Evolutionary conservation across 2,797 vertebrate species (phyloP), one percentile per base, ranked within the genome.

Genomic region (Chloroceryle inda): DNA sequence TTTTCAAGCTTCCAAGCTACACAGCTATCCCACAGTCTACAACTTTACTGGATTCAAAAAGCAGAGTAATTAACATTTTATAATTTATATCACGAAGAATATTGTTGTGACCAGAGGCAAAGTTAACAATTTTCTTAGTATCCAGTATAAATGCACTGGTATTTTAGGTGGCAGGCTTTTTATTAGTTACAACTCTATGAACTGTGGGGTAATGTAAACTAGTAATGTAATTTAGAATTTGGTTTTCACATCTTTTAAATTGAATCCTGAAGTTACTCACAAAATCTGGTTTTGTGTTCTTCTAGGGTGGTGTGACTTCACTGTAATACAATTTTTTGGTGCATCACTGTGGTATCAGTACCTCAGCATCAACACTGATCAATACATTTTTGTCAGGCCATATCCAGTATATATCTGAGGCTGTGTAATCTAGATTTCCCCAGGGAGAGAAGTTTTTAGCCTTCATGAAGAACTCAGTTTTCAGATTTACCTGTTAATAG

Each of bases 371-470:
- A n/a, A 7, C 11, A 35, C 20, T 22, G 14, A 47, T n/a, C 8
- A 64, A 27, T 24, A 26, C 2, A 7, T 12, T 79, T 88, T 62
- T 64, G 33, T 69, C 33, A 93, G 35, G 9, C 5, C 4, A 11
- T 63, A 38, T 23, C 19, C 2, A 67, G 1, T 24, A 20, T 12
- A 8, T 33, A 6, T 38, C 5, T 33, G 6, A 2, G 21, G 4
- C 22, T 45, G 12, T 27, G 14, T 49, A 68, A 69, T 66, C 22
- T 10, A 40, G 16, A 56, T 61, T 83, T 80, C 17, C 12, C 6
- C 20, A 62, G 52, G 7, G 9, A 74, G 27, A 63, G 35, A 1
- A 3, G 1, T 1, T 50, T 75, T 45, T 58, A 37, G 6, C 6
- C 23, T 71, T 19, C 13, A 38, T 5, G 4, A 4, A 66, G 5